These are phyloP conservation scores for Aplochiton taeniatus DNA, from an alignment of 2,797 vertebrate species.

Conservation along the genomic window DNA sequence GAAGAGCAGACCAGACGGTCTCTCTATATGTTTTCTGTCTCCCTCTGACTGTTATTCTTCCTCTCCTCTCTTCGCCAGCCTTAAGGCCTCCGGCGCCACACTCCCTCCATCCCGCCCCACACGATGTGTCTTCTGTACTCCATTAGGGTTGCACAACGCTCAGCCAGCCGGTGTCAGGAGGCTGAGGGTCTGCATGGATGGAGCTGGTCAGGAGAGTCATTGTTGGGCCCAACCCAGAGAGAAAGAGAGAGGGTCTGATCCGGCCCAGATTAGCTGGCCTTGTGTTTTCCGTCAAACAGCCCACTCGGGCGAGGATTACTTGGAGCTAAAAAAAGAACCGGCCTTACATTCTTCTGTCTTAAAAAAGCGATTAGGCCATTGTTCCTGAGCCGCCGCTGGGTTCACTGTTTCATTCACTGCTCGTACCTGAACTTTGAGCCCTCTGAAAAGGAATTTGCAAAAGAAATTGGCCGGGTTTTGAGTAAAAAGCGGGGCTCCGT, in stretches of 20 bases:
- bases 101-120: background rate
- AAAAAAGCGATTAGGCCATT: background rate
- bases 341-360: background rate
- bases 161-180: background rate
- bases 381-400: background rate
- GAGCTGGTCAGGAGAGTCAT: too few species aligned
- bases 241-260: slow-evolving; percentile 18
- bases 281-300: slow-evolving; percentile 61
- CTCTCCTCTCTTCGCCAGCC: background rate
- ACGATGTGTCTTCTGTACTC: background rate
- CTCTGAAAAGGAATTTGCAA: background rate
- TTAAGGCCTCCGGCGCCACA: background rate
- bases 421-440: background rate
- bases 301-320: slow-evolving; percentile 44
- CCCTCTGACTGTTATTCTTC: background rate
- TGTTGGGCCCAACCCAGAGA: too few species aligned
- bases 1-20: background rate
- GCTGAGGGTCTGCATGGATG: too few species aligned
- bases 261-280: slow-evolving; percentile 58
- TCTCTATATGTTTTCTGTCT: background rate
- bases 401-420: background rate
- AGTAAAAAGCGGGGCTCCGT: background rate
- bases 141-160: background rate
- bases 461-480: background rate
- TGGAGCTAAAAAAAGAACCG: slow-evolving; percentile 33